phyloP scores from a whole-genome alignment of 2,113 vertebrate genomes.

The Harpagus bidentatus region DNA sequence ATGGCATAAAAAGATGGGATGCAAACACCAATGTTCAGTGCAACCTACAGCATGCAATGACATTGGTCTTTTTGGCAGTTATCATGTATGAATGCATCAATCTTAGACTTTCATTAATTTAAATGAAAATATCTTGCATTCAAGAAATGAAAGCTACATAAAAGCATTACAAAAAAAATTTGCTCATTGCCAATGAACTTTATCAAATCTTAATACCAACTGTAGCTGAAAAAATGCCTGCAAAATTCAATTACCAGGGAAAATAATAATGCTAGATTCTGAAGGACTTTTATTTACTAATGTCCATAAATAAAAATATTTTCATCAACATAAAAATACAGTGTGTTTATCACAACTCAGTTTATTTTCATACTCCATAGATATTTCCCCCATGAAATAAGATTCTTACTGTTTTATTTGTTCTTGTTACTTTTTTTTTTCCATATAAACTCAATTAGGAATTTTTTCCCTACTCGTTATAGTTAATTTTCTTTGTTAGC shows the following conservation, averaged over 20 bases:
- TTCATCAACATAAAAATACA: background rate
- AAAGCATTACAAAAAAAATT: background rate
- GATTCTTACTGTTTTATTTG: background rate
- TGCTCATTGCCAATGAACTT: background rate
- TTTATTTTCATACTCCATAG: background rate
- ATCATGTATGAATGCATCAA: background rate
- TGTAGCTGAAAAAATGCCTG: background rate
- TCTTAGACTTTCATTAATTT: background rate
- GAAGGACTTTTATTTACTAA: background rate
- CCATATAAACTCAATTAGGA: background rate
- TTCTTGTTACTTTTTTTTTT: background rate
- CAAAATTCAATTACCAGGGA: background rate
- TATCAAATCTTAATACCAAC: background rate
- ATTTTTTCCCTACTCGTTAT: background rate
- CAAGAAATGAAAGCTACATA: background rate
- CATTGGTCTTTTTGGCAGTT: background rate
- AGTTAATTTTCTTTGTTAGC: background rate
- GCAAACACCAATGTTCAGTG: background rate
- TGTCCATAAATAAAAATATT: background rate
- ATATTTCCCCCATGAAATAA: background rate
- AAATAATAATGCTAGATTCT: background rate
- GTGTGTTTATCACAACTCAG: background rate
- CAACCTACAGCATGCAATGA: background rate
- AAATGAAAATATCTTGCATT: background rate
- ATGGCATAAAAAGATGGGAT: background rate